Conservation (phyloP, 1,140 invertebrate genomes). For the Procambarus virginalis region DNA sequence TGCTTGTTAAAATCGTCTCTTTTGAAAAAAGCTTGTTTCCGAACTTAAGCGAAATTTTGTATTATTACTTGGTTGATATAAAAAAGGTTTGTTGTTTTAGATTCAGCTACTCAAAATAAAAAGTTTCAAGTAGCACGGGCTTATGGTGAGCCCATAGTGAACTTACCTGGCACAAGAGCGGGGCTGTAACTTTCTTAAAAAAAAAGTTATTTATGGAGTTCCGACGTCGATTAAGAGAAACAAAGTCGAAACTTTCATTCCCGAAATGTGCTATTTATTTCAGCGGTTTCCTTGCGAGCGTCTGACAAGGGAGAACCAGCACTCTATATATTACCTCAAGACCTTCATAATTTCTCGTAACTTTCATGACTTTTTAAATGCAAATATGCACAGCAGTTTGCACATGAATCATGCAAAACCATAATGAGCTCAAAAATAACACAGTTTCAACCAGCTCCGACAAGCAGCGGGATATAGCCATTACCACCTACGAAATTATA, state of each 20-base stretch:
- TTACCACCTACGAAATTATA: neutral
- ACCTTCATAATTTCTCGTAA: conserved; percentile 8
- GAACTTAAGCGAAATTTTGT: too few species aligned
- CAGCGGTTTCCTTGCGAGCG: neutral
- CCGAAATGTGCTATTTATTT: neutral
- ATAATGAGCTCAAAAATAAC: neutral
- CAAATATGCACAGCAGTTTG: neutral
- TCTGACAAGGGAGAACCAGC: neutral
- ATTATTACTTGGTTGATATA: too few species aligned
- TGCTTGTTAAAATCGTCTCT: too few species aligned
- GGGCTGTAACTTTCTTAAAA: too few species aligned
- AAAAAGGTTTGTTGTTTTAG: too few species aligned
- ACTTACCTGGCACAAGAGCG: too few species aligned
- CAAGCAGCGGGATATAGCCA: neutral
- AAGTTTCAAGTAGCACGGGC: too few species aligned
- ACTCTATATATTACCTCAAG: neutral
- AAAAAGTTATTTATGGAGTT: too few species aligned
- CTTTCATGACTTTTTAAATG: neutral
- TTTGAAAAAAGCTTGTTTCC: too few species aligned
- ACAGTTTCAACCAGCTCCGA: neutral
- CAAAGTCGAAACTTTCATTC: neutral
- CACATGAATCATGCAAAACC: conserved; percentile 2
- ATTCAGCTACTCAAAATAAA: too few species aligned
- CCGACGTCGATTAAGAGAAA: neutral
- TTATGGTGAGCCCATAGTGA: too few species aligned